Percentiles rank a stretch among this genome's conserved stretches.
Conservation (phyloP, 2,888 invertebrate species). For the Pristionchus japonicus region DNA sequence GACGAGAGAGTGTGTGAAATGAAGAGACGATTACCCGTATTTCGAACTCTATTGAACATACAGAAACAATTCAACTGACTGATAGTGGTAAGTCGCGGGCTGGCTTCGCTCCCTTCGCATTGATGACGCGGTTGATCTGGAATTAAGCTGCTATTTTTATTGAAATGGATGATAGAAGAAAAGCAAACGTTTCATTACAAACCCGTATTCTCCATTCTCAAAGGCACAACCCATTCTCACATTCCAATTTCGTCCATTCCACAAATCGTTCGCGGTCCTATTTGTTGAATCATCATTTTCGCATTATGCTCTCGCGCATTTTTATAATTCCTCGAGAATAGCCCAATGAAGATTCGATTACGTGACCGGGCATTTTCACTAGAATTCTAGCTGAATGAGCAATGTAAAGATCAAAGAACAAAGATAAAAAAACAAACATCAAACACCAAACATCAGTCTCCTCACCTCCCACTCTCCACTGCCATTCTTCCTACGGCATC, state of each 20-base stretch:
- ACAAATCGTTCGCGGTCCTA: background rate
- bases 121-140: background rate
- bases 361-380: background rate
- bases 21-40: no score
- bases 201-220: no score
- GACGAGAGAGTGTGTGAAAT: no score
- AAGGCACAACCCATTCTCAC: background rate
- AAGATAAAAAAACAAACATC: background rate
- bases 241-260: background rate
- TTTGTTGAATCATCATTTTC: background rate
- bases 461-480: background rate
- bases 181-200: no score
- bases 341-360: background rate
- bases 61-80: background rate
- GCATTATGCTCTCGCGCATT: background rate
- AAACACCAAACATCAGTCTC: no score
- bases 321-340: background rate
- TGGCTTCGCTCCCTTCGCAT: background rate
- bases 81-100: slow-evolving; percentile 14
- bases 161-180: background rate
- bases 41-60: no score
- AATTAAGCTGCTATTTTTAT: background rate
- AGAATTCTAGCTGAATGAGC: background rate
- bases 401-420: background rate
- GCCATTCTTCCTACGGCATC: slow-evolving; percentile 10